These are phyloP conservation scores for Bos indicus DNA, from an alignment of 2,113 vertebrate genomes.

Conservation along the genomic window DNA sequence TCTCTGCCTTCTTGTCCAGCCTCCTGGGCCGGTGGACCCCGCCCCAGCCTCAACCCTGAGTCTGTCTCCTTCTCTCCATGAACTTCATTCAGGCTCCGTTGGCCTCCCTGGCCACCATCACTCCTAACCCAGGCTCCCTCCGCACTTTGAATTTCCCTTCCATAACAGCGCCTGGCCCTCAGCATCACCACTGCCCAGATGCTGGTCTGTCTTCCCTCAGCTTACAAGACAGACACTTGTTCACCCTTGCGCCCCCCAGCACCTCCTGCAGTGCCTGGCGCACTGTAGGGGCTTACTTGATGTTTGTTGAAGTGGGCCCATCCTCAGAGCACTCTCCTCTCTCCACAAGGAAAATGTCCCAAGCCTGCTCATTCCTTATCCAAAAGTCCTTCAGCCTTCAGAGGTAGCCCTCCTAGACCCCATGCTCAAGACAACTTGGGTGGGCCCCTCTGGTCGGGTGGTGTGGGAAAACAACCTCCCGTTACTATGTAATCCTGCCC, in stretches of 20 bases:
- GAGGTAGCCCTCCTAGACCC: neutral
- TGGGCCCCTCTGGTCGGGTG: neutral
- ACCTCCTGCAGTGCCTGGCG: neutral
- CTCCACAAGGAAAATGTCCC: neutral
- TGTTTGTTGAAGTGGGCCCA: neutral
- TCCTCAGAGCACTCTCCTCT: neutral
- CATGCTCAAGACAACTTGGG: neutral
- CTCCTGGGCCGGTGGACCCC: neutral
- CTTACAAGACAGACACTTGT: neutral
- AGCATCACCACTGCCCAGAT: neutral
- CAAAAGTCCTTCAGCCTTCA: neutral
- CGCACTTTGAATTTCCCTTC: neutral
- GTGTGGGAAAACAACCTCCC: neutral
- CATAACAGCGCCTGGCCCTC: too few species aligned
- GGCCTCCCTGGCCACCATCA: neutral
- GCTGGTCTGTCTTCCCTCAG: neutral
- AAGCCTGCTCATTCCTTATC: neutral
- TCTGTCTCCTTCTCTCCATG: neutral
- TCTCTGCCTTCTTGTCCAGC: neutral
- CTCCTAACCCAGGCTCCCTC: neutral
- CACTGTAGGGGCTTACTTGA: neutral
- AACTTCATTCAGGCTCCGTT: neutral
- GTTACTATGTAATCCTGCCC: conserved; percentile 28
- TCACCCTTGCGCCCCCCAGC: neutral
- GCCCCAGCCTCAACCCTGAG: neutral